Evolutionary conservation across 2,797 vertebrate species (phyloP), one percentile per base, ranked within the genome.

Genomic region (Paguma larvata): DNA sequence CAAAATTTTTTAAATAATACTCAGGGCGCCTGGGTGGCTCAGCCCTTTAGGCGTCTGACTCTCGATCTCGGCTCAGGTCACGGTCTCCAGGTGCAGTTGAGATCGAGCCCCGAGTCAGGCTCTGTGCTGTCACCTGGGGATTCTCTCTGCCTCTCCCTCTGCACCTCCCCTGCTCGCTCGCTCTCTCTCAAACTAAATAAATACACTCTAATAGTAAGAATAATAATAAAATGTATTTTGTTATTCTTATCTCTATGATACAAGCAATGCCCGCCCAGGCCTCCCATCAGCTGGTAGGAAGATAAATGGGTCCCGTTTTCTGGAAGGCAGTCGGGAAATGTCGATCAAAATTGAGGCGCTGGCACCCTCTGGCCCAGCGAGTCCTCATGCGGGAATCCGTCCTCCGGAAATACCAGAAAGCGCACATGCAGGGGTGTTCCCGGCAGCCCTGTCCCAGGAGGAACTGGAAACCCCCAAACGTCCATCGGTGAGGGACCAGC

Each of bases 381-480:
- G 19, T 38, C n/a, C 67, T 51, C 32, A 13, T 3, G 3, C 2
- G 32, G 32, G 65, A 53, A n/a, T 38, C 11, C 23, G 15, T 38
- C 32, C 51, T 27, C 27, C 32, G 23, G 73, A 85, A 68, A 67
- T 23, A 5, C 32, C 25, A 6, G 44, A 18, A 87, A 48, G 32
- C 27, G 4, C 3, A 12, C 9, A 0, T 1, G 3, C 0, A 11
- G 65, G 53, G 16, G 3, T 25, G 12, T n/a, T 84, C 70, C 75
- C 1, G 38, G 68, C 15, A 6, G 56, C 38, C 1, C 77, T 62
- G 38, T n/a, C 1, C 19, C 7, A 2, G 46, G 73, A 82, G 82
- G 85, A 88, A 67, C 46, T n/a, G 46, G 34, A 41, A 84, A 23
- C 44, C 65, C 23, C 59, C 30, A 11, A 46, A 13, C 2, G 19